Percentiles rank a stretch among this genome's conserved stretches.
phyloP scores from a whole-genome alignment of 2,113 vertebrate species.

The Lagopus leucura region DNA sequence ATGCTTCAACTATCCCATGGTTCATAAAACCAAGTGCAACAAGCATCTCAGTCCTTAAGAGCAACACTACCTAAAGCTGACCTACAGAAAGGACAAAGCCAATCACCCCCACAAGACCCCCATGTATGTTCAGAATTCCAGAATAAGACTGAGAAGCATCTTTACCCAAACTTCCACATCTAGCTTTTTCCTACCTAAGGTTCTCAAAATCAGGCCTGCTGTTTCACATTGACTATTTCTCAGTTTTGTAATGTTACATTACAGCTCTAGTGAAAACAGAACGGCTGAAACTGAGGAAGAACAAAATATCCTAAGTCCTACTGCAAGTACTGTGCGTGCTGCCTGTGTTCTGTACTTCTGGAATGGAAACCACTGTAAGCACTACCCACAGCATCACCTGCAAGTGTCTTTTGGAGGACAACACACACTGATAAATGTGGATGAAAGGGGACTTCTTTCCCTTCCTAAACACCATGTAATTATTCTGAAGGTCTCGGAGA shows the following conservation, averaged over 20 bases:
- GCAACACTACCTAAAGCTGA: neutral
- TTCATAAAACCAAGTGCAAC: neutral
- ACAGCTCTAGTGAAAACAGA: neutral
- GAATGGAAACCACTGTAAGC: neutral
- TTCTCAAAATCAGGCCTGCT: fast-evolving
- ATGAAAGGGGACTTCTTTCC: neutral
- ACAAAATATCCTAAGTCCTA: neutral
- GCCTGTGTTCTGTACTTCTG: neutral
- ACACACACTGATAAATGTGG: neutral
- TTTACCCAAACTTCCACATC: too few species aligned
- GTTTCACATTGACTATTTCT: fast-evolving
- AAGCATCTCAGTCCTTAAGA: neutral
- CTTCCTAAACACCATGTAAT: neutral
- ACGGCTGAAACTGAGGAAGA: fast-evolving
- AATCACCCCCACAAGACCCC: neutral
- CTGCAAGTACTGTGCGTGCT: fast-evolving
- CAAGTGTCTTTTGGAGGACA: neutral
- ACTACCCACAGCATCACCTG: neutral
- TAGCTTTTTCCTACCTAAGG: too few species aligned
- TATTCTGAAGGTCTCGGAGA: neutral
- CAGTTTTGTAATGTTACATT: neutral
- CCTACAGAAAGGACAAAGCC: neutral
- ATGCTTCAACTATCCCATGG: neutral
- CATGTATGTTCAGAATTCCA: neutral
- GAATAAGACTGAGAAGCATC: fast-evolving